Base-by-base conservation (phyloP, 2,797 vertebrate genomes). In the Siniperca undulata region DNA sequence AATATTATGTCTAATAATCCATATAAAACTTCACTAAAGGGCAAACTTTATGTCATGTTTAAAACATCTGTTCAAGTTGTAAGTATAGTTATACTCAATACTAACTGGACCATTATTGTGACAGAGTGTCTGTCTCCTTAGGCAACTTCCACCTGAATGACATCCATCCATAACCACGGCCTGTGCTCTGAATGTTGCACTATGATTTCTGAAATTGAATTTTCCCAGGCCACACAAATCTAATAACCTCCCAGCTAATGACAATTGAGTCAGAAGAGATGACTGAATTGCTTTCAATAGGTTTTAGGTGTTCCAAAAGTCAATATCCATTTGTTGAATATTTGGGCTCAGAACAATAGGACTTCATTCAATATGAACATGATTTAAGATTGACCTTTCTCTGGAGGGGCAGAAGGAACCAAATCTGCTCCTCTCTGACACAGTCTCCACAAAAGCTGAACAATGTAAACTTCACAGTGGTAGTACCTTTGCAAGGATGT, bases 231-330 rank as follows among this genome's bases (percentile, higher is more conserved):
- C 62, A 8, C 62, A 72, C 74, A 91, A 89, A 90, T 90, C 75
- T 60, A 92, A 92, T 91, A 81, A 84, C 69, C 82, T 78, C 34
- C 27, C 13, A 22, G 74, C 77, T 87, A 88, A 91, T 84, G 64
- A 79, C 82, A 80, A 70, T 38, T 22, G 66, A 78, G 55, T 74
- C 56, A 73, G 66, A 69, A 58, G 65, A 85, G 74, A 86, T 73
- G 80, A 88, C 48, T 58, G 70, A 71, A 85, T 61, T 78, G 65
- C 61, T 82, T 82, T 82, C 55, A 78, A 74, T 75, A 24, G 70
- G 80, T 82, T 90, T 72, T 44, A 74, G 78, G 65, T 84, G 75
- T 77, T 78, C 17, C 9, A 50, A 70, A 84, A 82, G 44, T 89
- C 78, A 73, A 73, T 80, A 77, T 53, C 65, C 75, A 84, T 87